A percentile compares a stretch with the other conserved stretches of the same genome.
These are phyloP conservation scores for Lasioglossum morio DNA, from an alignment of 2,888 invertebrate species.

Conservation along the genomic window DNA sequence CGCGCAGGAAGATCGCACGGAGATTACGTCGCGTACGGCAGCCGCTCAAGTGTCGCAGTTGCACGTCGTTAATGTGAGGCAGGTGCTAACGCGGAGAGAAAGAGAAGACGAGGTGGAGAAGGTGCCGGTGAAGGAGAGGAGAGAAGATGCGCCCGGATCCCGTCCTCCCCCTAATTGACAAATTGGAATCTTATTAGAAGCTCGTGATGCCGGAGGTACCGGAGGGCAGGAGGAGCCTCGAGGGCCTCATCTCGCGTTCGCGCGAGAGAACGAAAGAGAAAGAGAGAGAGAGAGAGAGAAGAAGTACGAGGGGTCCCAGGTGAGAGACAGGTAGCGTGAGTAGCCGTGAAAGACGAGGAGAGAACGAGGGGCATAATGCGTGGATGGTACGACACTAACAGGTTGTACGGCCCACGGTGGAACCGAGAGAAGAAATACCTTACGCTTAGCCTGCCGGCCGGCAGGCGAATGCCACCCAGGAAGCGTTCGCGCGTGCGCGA, in stretches of 20 bases:
- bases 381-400: constrained; percentile 82
- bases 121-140: constrained; percentile 58
- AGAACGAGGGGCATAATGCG: constrained; percentile 79
- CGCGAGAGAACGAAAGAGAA: constrained; percentile 45
- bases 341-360: constrained; percentile 75
- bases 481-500: constrained; percentile 84
- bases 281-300: constrained; percentile 49
- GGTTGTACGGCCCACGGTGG: constrained; percentile 79
- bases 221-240: constrained; percentile 59
- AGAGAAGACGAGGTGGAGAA: constrained; percentile 54
- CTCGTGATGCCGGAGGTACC: constrained; percentile 72
- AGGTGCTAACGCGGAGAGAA: constrained; percentile 66
- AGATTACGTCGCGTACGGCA: constrained; percentile 60
- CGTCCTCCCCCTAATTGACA: constrained; percentile 88
- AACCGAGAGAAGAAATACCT: constrained; percentile 70
- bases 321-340: constrained; percentile 60
- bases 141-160: constrained; percentile 75
- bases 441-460: constrained; percentile 78
- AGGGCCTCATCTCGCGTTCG: constrained; percentile 41
- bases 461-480: constrained; percentile 84
- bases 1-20: constrained; percentile 51
- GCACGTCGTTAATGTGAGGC: constrained; percentile 68
- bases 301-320: constrained; percentile 11
- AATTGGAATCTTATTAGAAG: constrained; percentile 89
- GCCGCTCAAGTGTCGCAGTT: constrained; percentile 65